phyloP scores from a whole-genome alignment of 2,888 invertebrate genomes.

The Diarsia rubi region DNA sequence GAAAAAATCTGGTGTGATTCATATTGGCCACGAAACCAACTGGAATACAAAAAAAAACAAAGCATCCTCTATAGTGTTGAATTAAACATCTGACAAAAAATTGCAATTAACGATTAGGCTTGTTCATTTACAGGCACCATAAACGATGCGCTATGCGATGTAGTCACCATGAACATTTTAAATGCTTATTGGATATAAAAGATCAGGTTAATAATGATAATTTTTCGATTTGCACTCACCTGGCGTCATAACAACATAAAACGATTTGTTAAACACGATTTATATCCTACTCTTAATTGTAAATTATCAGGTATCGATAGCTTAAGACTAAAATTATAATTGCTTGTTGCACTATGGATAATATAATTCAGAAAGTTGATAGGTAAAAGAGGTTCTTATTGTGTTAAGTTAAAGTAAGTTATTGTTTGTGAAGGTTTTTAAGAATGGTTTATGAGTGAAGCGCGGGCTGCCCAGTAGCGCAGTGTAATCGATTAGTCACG shows the following conservation, averaged over 20 bases:
- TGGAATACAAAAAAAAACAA: slow-evolving; percentile 41
- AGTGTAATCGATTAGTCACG: slow-evolving; percentile 82
- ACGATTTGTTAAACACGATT: slow-evolving; percentile 53
- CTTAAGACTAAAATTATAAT: slow-evolving; percentile 66
- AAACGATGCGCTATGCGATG: slow-evolving; percentile 40
- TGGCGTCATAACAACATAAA: slow-evolving; percentile 55
- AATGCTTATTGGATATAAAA: slow-evolving; percentile 34
- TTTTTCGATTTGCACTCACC: slow-evolving; percentile 58
- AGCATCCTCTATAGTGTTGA: slow-evolving; percentile 47
- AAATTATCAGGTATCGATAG: slow-evolving; percentile 72
- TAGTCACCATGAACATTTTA: slow-evolving; percentile 26
- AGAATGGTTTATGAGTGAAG: slow-evolving; percentile 66
- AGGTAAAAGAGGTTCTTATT: slow-evolving; percentile 52
- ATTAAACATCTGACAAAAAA: slow-evolving; percentile 52
- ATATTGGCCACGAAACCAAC: slow-evolving; percentile 42
- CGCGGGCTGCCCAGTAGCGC: slow-evolving; percentile 79
- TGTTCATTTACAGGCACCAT: slow-evolving; percentile 46
- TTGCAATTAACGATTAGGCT: slow-evolving; percentile 42
- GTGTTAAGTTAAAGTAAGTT: slow-evolving; percentile 54
- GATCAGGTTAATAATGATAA: slow-evolving; percentile 50
- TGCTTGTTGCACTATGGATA: slow-evolving; percentile 59
- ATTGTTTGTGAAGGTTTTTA: slow-evolving; percentile 51
- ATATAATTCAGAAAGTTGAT: slow-evolving; percentile 38
- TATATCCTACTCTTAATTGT: slow-evolving; percentile 67
- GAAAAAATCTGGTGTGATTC: slow-evolving; percentile 44